phyloP scores from a whole-genome alignment of 2,113 vertebrate species.

The Engystomops pustulosus region DNA sequence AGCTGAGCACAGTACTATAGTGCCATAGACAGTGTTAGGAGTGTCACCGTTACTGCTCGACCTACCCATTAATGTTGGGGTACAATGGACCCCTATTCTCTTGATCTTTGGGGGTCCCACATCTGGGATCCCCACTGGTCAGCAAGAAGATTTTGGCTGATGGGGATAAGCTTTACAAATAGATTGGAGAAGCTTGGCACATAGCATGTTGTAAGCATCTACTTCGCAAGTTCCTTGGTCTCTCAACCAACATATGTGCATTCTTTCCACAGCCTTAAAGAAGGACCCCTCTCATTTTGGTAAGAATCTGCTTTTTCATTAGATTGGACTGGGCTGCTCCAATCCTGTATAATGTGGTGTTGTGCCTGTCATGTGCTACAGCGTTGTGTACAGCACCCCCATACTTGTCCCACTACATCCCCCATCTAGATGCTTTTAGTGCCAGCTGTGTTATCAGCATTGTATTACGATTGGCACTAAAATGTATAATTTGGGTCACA shows the following conservation, averaged over 20 bases:
- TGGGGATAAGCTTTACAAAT: no score
- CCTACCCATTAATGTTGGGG: no score
- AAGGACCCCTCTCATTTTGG: conserved; percentile 78
- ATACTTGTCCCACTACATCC: no score
- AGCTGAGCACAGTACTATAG: no score
- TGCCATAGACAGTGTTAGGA: no score
- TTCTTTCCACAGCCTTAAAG: conserved; percentile 79
- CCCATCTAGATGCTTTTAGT: neutral
- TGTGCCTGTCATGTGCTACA: conserved; percentile 28
- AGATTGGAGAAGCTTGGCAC: neutral
- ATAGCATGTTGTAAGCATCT: conserved; percentile 16
- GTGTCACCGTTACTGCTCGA: no score
- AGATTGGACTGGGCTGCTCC: conserved; percentile 12
- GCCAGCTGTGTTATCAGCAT: neutral
- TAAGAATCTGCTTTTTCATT: conserved; percentile 71
- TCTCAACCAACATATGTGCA: conserved; percentile 60
- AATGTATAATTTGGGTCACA: neutral
- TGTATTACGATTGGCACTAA: neutral
- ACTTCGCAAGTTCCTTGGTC: conserved; percentile 13
- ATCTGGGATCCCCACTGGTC: no score
- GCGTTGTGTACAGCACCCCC: neutral
- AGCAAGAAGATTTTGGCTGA: no score
- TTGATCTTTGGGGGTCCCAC: no score
- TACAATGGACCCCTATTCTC: no score
- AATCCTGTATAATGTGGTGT: conserved; percentile 5